phyloP scores from a whole-genome alignment of 2,113 vertebrate genomes.

The Corythoichthys haematopterus region DNA sequence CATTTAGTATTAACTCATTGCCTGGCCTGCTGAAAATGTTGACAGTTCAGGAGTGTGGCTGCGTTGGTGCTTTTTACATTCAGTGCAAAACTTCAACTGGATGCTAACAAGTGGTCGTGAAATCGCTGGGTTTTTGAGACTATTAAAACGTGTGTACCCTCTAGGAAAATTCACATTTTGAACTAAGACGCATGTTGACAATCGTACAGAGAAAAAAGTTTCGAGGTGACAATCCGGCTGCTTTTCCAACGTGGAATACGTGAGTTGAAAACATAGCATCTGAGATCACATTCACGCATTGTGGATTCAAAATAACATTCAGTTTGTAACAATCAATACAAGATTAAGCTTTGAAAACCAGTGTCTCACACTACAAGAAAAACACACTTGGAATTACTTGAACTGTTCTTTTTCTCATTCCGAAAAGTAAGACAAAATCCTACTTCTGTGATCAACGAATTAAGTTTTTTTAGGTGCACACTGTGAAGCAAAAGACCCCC shows the following conservation, averaged over 20 bases:
- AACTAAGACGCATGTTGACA: neutral
- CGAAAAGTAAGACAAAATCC: neutral
- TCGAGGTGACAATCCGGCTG: neutral
- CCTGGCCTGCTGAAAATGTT: no score
- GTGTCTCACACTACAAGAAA: neutral
- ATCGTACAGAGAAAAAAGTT: neutral
- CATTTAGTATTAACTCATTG: no score
- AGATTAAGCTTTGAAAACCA: neutral
- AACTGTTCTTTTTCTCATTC: neutral
- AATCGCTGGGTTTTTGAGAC: constrained; percentile 1
- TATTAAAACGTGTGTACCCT: constrained; percentile 57
- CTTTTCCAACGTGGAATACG: neutral
- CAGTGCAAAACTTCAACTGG: constrained; percentile 55
- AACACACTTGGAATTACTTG: neutral
- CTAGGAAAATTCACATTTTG: neutral
- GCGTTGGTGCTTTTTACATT: constrained; percentile 50
- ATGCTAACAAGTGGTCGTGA: constrained; percentile 27
- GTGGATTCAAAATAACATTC: neutral
- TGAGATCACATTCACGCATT: neutral
- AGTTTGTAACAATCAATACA: neutral
- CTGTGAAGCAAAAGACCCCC: neutral
- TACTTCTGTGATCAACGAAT: neutral
- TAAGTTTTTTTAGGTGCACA: neutral
- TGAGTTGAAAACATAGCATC: neutral
- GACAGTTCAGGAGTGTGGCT: constrained; percentile 8